Evolutionary conservation across 2,113 vertebrate genomes (phyloP), one percentile per base, ranked within the genome.

Genomic region (Alethe diademata): DNA sequence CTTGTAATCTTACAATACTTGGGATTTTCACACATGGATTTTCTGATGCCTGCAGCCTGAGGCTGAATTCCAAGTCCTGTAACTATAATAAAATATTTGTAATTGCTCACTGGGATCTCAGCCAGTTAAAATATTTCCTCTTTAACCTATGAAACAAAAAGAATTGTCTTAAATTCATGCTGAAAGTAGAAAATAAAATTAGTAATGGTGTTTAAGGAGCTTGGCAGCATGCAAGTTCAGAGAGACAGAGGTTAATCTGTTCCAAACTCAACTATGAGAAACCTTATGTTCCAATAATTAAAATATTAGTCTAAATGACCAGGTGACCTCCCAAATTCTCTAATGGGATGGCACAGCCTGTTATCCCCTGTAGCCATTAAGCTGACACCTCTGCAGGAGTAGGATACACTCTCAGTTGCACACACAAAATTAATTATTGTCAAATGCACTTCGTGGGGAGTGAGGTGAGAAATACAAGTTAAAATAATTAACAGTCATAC

Each of bases 131-230:
- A 50, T 92, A 78, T 88, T 94, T 90, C 89, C 78, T 93, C 85
- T 95, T 91, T 95, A 96, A 93, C 96, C 89, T 91, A 81, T 36
- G 87, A 94, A 92, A 97, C 88, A 93, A 92, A 93, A 91, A 88
- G 70, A 91, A 74, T 88, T 88, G 88, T 90, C 92, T 95, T 90
- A 90, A 92, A 94, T 78, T 33, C 48, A 6, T 17, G 69, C 60
- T 78, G 90, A 87, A 95, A 95, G 94, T 69, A 92, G 86, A 96
- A 94, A 95, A 97, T 92, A 80, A 86, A 95, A 96, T 95, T 95
- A 95, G 71, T 80, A 61, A 56, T 53, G 75, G 67, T 87, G 67
- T 95, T 94, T 94, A 86, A 96, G 93, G 67, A 93, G 81, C 91
- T 90, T 91, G 96, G 71, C 95, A 88, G 86, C 88, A 51, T 28